A percentile compares a stretch with the other conserved stretches of the same genome.
phyloP scores from a whole-genome alignment of 2,888 invertebrate genomes.

The Cosmopolites sordidus region DNA sequence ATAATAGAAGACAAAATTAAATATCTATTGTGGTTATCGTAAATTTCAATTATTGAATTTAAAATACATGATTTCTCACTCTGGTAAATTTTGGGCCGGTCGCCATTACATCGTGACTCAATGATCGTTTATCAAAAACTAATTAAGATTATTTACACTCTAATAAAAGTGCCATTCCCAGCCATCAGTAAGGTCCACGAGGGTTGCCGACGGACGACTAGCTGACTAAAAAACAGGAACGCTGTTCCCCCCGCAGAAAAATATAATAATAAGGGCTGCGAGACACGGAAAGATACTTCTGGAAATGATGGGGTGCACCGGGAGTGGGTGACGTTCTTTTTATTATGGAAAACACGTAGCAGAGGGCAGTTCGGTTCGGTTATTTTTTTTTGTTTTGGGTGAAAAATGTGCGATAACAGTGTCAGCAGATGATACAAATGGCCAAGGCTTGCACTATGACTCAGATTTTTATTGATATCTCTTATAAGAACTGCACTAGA shows the following conservation, averaged over 20 bases:
- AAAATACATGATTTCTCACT: constrained; percentile 9
- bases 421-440: constrained; percentile 1
- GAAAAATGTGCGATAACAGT: not conserved
- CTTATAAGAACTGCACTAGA: too few species aligned
- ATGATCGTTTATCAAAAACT: constrained; percentile 28
- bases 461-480: not conserved
- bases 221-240: too few species aligned
- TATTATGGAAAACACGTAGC: constrained; percentile 28
- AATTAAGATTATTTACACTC: constrained; percentile 29
- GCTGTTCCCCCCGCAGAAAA: too few species aligned
- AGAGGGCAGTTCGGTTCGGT: not conserved
- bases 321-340: constrained; percentile 12
- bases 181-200: constrained; percentile 5
- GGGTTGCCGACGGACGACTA: too few species aligned
- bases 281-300: constrained; percentile 47
- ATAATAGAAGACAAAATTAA: too few species aligned
- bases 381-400: not conserved
- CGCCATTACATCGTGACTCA: constrained; percentile 5
- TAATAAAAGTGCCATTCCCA: constrained; percentile 30
- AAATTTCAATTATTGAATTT: not conserved
- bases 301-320: constrained; percentile 38
- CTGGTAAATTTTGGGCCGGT: constrained; percentile 6
- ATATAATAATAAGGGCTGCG: constrained; percentile 41
- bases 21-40: too few species aligned
- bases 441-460: not conserved